Evolutionary conservation across 2,113 vertebrate species (phyloP).

Genomic region (Myanophis thanlyinensis): DNA sequence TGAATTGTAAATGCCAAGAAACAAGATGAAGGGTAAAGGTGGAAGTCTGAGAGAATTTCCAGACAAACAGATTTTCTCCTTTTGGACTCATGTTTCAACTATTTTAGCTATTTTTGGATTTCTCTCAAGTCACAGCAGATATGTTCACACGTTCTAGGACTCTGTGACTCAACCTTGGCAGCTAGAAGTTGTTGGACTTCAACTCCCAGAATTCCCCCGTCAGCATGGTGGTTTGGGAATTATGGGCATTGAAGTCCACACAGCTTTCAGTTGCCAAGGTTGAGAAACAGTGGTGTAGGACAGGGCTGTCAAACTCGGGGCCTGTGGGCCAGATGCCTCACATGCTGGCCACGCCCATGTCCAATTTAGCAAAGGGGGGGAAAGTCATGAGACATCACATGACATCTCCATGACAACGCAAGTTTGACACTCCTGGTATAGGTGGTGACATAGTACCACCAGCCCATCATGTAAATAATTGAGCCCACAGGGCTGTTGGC

Average conservation of each 20-base stretch:
- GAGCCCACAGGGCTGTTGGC: neutral
- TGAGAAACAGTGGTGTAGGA: neutral
- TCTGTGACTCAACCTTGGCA: neutral
- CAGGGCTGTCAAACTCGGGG: too few relatives aligned
- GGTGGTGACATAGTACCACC: neutral
- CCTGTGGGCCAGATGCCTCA: too few relatives aligned
- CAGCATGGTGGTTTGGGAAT: neutral
- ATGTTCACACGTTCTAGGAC: neutral
- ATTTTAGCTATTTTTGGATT: neutral
- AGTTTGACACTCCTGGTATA: too few relatives aligned
- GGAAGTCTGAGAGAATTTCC: neutral
- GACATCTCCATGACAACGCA: accelerated
- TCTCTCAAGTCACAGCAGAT: neutral
- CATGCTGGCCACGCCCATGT: too few relatives aligned
- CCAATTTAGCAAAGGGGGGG: too few relatives aligned
- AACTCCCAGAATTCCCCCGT: neutral
- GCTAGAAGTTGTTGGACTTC: neutral
- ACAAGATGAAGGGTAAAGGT: neutral
- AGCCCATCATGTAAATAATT: neutral
- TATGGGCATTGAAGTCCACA: neutral
- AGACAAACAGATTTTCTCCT: neutral
- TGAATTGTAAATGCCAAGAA: neutral
- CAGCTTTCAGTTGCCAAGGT: neutral
- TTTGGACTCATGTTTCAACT: neutral
- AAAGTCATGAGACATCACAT: too few relatives aligned